These are phyloP conservation scores for Ophthalmolycus amberensis DNA, from an alignment of 2,113 vertebrate species.

Conservation along the genomic window DNA sequence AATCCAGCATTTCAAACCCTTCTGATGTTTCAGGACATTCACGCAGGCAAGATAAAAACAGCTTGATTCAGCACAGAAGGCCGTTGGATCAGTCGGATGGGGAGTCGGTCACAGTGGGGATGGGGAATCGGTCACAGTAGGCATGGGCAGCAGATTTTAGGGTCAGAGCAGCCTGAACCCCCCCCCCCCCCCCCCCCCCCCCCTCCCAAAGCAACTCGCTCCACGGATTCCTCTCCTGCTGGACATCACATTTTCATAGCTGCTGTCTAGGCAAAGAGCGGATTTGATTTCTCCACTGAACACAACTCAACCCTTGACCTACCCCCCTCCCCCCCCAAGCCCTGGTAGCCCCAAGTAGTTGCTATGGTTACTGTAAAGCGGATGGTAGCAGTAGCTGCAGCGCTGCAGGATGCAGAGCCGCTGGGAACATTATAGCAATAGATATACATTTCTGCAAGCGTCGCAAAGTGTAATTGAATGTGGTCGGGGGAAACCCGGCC, in stretches of 20 bases:
- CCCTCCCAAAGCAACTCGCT: no score
- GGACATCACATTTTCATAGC: no score
- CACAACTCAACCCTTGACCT: conserved; percentile 77
- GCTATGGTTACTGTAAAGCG: conserved; percentile 77
- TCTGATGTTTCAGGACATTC: conserved; percentile 62
- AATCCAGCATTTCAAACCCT: conserved; percentile 60
- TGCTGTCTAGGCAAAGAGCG: conserved; percentile 75
- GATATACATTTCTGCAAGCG: conserved; percentile 55
- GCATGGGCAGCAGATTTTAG: conserved; percentile 54
- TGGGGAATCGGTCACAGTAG: conserved; percentile 34
- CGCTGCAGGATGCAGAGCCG: conserved; percentile 49
- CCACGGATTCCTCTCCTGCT: no score
- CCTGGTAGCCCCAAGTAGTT: conserved; percentile 66
- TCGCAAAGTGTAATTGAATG: conserved; percentile 60
- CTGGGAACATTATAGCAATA: conserved; percentile 54
- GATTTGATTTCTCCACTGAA: conserved; percentile 77
- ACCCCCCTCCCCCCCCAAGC: conserved; percentile 51
- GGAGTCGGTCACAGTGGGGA: conserved; percentile 35
- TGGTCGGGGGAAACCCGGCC: conserved; percentile 22
- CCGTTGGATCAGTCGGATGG: conserved; percentile 54
- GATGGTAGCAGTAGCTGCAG: conserved; percentile 35
- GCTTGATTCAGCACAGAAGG: conserved; percentile 56
- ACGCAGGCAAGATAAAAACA: conserved; percentile 47
- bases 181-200: no score
- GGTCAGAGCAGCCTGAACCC: no score